Evolutionary conservation across 2,797 vertebrate species (phyloP).

Genomic region (Toxotes lorentzi): DNA sequence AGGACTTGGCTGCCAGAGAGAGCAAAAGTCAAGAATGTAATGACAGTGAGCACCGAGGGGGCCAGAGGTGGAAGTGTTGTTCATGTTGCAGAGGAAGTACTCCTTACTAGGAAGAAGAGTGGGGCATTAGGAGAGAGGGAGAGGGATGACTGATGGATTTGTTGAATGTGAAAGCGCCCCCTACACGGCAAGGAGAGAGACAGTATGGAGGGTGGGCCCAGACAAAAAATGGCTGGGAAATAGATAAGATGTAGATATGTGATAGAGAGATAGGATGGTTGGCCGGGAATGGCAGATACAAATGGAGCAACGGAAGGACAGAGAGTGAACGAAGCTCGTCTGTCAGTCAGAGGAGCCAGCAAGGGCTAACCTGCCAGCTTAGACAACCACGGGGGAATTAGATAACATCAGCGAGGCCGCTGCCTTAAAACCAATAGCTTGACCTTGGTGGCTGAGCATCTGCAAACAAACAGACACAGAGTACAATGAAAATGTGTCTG

Average conservation of each 20-base stretch:
- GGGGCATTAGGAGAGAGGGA: constrained; percentile 1
- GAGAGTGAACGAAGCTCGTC: not conserved
- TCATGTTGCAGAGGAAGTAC: not conserved
- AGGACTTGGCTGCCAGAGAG: constrained; percentile 33
- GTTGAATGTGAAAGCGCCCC: not conserved
- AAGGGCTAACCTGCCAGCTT: constrained; percentile 27
- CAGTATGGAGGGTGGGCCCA: not conserved
- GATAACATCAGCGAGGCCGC: constrained; percentile 38
- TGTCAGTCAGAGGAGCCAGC: constrained; percentile 27
- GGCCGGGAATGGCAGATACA: constrained; percentile 34
- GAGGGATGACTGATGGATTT: constrained; percentile 17
- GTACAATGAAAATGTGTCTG: no score
- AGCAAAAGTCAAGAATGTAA: constrained; percentile 11
- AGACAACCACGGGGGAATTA: constrained; percentile 36
- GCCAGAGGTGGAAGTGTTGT: not conserved
- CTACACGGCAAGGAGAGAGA: not conserved
- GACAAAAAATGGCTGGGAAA: constrained; percentile 39
- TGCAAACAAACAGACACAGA: constrained; percentile 16
- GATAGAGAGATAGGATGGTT: constrained; percentile 21
- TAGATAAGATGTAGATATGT: constrained; percentile 39
- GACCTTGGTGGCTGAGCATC: constrained; percentile 14
- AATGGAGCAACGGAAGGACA: constrained; percentile 8
- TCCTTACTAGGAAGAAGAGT: not conserved
- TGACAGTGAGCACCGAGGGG: not conserved
- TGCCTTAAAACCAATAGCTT: constrained; percentile 1